A percentile compares a stretch with the other conserved stretches of the same genome.
These are phyloP conservation scores for Pocillopora meandrina DNA, from an alignment of 92 coral and sea anemone species.

Conservation along the genomic window DNA sequence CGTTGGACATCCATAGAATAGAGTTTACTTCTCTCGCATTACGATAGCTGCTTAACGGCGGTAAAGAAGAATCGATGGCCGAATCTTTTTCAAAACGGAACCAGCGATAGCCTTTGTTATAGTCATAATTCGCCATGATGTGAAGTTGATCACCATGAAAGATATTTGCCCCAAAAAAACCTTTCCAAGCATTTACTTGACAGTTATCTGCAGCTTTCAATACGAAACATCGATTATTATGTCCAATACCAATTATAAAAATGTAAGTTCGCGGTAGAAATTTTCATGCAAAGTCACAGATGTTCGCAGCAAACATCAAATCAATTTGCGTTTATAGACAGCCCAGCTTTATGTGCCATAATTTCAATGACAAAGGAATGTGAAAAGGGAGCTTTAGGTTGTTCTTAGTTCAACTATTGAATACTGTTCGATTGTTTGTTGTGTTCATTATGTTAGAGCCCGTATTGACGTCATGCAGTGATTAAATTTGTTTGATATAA, in stretches of 20 bases:
- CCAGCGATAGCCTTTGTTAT: constrained; percentile 80
- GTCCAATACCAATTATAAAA: not conserved
- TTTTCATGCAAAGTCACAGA: not conserved
- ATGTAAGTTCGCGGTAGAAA: not conserved
- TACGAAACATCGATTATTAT: not conserved
- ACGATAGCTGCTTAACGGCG: constrained; percentile 66
- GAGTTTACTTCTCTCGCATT: constrained; percentile 51
- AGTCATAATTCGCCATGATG: constrained; percentile 76
- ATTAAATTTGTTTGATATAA: not conserved
- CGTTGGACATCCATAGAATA: constrained; percentile 50
- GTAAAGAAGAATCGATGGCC: constrained; percentile 58
- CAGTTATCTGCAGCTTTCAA: not conserved
- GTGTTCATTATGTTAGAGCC: not conserved
- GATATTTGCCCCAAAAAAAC: not conserved
- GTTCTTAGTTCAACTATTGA: not conserved
- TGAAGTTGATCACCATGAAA: not conserved
- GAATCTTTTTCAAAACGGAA: constrained; percentile 69
- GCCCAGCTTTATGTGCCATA: constrained; percentile 23
- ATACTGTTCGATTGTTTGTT: not conserved
- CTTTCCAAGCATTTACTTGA: too few species aligned
- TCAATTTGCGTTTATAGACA: constrained; percentile 17
- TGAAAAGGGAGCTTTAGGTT: constrained; percentile 8
- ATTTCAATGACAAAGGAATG: constrained; percentile 30
- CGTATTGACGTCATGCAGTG: constrained; percentile 12
- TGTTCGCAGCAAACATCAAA: constrained; percentile 7